Conservation (phyloP, 1,140 invertebrate genomes). For the Halictus rubicundus region DNA sequence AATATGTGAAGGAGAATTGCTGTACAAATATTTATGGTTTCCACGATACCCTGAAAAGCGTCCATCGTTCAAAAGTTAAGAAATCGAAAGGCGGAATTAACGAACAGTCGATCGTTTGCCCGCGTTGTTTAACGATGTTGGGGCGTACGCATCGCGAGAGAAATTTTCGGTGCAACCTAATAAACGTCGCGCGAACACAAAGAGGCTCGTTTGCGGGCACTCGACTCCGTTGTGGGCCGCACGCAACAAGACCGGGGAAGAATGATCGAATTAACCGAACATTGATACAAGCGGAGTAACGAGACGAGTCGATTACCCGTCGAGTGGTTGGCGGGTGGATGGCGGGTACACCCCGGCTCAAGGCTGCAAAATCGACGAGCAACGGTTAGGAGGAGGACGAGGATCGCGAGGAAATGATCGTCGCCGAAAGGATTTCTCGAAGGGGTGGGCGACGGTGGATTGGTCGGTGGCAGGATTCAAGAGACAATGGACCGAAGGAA, state of each 20-base stretch:
- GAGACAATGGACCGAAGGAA: constrained; percentile 65
- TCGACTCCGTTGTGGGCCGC: not conserved
- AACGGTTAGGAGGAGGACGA: constrained; percentile 3
- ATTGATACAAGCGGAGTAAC: constrained; percentile 59
- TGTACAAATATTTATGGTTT: too few relatives aligned
- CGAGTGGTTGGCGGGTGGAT: constrained; percentile 45
- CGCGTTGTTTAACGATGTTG: too few relatives aligned
- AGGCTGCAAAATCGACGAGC: constrained; percentile 40
- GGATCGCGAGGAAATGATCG: constrained; percentile 45
- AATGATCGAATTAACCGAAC: constrained; percentile 69
- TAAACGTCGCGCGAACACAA: not conserved
- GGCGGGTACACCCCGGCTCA: constrained; percentile 10
- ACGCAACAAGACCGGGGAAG: constrained; percentile 6
- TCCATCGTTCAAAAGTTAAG: too few relatives aligned
- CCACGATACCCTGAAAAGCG: too few relatives aligned
- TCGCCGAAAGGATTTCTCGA: constrained; percentile 55
- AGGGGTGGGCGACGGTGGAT: constrained; percentile 45
- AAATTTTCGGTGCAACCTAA: too few relatives aligned
- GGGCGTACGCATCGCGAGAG: too few relatives aligned
- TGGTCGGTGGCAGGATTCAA: constrained; percentile 56
- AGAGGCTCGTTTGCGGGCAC: not conserved
- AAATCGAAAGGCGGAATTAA: too few relatives aligned
- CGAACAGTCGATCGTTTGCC: too few relatives aligned
- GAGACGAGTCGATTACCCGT: constrained; percentile 60
- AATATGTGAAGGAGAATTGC: too few relatives aligned